Evolutionary conservation across 2,888 invertebrate species (phyloP), one percentile per base, ranked within the genome.

Genomic region (Seira ritae): DNA sequence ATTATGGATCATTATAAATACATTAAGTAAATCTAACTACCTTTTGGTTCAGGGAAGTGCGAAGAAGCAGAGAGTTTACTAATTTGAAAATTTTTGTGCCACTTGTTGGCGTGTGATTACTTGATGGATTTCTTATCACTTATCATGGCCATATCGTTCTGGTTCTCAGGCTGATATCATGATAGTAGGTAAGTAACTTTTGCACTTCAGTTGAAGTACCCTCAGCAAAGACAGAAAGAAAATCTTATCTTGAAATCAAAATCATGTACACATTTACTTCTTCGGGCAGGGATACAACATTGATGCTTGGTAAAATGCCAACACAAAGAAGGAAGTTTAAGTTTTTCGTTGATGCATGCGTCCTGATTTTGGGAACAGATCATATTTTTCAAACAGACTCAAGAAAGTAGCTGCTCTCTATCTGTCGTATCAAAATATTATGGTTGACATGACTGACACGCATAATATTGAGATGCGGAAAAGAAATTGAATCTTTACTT

Each of bases 101-200:
- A 79, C 79, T 79, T 79, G 79, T 79, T 72, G 72, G 22, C 71
- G 66, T 66, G n/a, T n/a, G 71, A 65, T 71, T 78, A 78, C 71
- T 50, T 78, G 65, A 72, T 79, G 72, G 67, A 66, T 66, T 71
- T 79, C 23, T 70, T 70, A 78, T 70, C 70, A 74, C 65, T 66
- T n/a, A n/a, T n/a, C n/a, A n/a, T n/a, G n/a, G n/a, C n/a, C 68
- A 75, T 55, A 69, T 62, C 60, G 55, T 69, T 77, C 37, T 77
- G 19, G 55, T 69, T 62, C 76, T 62, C 65, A n/a, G n/a, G n/a
- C n/a, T n/a, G n/a, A n/a, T n/a, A n/a, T n/a, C n/a, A 37, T 73
- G 73, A 65, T 19, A 12, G 20, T 8, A 23, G 23, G 12, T 22
- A 10, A 20, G 20, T 19, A 10, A 20, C 62, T 42, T 55, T 10